phyloP scores from a whole-genome alignment of 2,113 vertebrate species.

The Prionailurus viverrinus region DNA sequence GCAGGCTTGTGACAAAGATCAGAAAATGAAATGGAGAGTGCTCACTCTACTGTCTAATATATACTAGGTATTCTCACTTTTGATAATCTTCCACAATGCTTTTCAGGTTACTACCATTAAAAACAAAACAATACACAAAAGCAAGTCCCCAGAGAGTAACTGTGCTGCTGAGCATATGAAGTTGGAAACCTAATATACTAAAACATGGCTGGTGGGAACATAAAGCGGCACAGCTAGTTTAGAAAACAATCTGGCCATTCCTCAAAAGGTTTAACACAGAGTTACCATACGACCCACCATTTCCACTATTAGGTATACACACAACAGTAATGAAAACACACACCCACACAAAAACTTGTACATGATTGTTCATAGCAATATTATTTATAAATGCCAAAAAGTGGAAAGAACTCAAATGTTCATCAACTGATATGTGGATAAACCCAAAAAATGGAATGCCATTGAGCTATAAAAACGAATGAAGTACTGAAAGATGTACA shows the following conservation, averaged over 20 bases:
- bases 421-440: neutral
- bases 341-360: neutral
- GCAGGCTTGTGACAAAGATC: neutral
- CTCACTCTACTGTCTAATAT: neutral
- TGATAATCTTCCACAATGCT: neutral
- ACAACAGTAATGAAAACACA: constrained; percentile 1
- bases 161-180: neutral
- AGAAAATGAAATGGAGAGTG: neutral
- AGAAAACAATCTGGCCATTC: neutral
- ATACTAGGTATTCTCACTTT: neutral
- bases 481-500: neutral
- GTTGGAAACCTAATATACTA: neutral
- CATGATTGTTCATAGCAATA: neutral
- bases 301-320: neutral
- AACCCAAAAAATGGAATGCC: neutral
- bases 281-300: neutral
- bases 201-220: neutral
- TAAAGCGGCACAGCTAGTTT: neutral
- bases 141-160: neutral
- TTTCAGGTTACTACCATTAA: neutral
- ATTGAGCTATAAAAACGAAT: neutral
- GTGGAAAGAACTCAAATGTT: neutral
- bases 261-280: neutral
- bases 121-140: constrained; percentile 29
- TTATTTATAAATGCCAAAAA: neutral